Percentiles rank a stretch among this genome's conserved stretches.
These are phyloP conservation scores for Lepus americanus DNA, from an alignment of 2,113 vertebrate genomes.

Conservation along the genomic window DNA sequence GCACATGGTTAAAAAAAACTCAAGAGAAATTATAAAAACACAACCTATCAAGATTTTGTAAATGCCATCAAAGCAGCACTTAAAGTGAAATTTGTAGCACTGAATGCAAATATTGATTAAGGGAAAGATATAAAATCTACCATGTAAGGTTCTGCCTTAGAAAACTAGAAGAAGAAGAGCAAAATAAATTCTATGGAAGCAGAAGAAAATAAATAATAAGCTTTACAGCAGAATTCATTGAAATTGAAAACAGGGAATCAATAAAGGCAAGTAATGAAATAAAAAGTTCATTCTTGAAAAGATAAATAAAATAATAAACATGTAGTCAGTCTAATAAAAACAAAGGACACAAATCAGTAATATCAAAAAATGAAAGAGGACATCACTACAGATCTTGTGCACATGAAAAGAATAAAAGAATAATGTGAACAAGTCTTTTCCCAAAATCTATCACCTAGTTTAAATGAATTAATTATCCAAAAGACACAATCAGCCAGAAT, in stretches of 20 bases:
- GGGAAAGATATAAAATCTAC: not conserved
- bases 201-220: too few relatives aligned
- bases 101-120: not conserved
- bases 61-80: not conserved
- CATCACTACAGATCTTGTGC: too few relatives aligned
- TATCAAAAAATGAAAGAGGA: too few relatives aligned
- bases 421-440: not conserved
- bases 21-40: not conserved
- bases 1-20: not conserved
- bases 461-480: not conserved
- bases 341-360: too few relatives aligned
- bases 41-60: not conserved
- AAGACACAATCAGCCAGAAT: not conserved
- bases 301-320: too few relatives aligned
- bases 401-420: not conserved
- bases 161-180: too few relatives aligned
- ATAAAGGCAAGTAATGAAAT: too few relatives aligned
- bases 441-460: not conserved
- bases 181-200: not conserved
- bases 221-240: too few relatives aligned
- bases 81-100: too few relatives aligned
- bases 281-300: too few relatives aligned
- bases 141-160: not conserved
- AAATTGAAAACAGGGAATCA: too few relatives aligned
- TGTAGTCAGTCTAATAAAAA: too few relatives aligned